Evolutionary conservation across 2,797 vertebrate species (phyloP), one percentile per base, ranked within the genome.

Genomic region (Tenualosa thibaudeaui): DNA sequence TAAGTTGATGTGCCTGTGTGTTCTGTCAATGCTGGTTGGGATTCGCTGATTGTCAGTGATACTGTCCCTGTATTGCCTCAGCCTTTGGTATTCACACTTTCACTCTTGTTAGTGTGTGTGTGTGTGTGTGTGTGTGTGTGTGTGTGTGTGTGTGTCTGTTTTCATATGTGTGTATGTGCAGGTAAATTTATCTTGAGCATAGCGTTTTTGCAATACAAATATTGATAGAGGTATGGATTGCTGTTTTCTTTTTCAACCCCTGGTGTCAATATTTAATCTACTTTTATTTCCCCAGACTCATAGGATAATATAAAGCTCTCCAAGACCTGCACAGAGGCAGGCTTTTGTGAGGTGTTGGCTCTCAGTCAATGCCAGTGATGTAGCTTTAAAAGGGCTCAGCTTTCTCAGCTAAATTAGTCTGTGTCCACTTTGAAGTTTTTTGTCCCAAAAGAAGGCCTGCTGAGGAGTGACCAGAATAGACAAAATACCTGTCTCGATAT

Each of bases 251-350:
- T 78, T 78, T 22, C 40, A 46, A 19, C 40, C 71, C 40, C 40
- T 46, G 1, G 71, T 78, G 40, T 78, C 71, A 78, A 78, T 78
- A 78, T 78, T 78, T 22, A 46, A 78, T 78, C 40, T 78, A 6
- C 40, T 37, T 78, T 46, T 78, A 78, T 78, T 46, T 78, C 71
- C 71, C 71, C 40, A 46, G 71, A 78, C 71, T 22, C 17, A 22
- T 19, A 8, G 5, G 7, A 1, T 43, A 22, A 17, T 46, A 46
- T 46, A 43, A 46, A 22, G 1, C 71, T 17, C 71, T 43, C 40
- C 5, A 15, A 46, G 26, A 62, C 65, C 65, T 78, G 71, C 22
- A 17, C 15, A 40, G 13, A 40, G 68, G 37, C 17, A 40, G 26
- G 40, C 26, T 31, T 71, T 40, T 71, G 31, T 31, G 13, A 40